Conservation (phyloP, 2,888 invertebrate genomes). For the Nebria brevicollis region DNA sequence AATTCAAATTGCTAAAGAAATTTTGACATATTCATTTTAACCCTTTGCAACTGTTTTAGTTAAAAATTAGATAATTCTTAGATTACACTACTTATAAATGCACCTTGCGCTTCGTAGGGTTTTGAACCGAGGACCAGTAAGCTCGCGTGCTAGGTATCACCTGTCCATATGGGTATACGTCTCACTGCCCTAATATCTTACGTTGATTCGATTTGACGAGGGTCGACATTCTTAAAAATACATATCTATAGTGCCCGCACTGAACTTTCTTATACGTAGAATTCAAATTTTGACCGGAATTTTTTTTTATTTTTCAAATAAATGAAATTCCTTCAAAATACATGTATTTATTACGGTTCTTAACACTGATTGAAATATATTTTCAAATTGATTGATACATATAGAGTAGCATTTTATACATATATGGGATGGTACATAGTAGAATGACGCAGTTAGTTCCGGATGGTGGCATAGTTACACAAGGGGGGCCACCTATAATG, state of each 20-base stretch:
- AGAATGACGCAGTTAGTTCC: constrained; percentile 59
- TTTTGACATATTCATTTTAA: too few relatives aligned
- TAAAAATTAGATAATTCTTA: too few relatives aligned
- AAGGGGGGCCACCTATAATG: constrained; percentile 34
- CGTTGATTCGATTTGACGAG: constrained; percentile 10
- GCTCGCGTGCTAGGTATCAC: constrained; percentile 4
- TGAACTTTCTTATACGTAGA: background rate
- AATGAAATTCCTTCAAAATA: too few relatives aligned
- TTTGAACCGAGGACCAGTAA: constrained; percentile 2
- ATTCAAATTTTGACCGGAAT: constrained; percentile 49
- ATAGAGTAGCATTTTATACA: too few relatives aligned
- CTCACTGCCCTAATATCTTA: background rate
- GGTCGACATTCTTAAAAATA: constrained; percentile 3
- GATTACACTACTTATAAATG: background rate
- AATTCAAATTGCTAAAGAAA: too few relatives aligned
- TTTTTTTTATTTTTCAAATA: constrained; percentile 50
- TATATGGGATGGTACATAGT: constrained; percentile 52
- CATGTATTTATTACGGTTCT: too few relatives aligned
- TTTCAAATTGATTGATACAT: too few relatives aligned
- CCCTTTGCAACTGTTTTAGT: too few relatives aligned
- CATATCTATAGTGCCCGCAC: background rate
- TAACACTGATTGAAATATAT: too few relatives aligned
- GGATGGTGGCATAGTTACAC: constrained; percentile 54
- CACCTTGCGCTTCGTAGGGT: background rate
- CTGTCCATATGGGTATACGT: background rate